Percentiles rank a stretch among this genome's conserved stretches.
These are phyloP conservation scores for Priocnemis perturbator DNA, from an alignment of 2,888 invertebrate genomes.

Conservation along the genomic window DNA sequence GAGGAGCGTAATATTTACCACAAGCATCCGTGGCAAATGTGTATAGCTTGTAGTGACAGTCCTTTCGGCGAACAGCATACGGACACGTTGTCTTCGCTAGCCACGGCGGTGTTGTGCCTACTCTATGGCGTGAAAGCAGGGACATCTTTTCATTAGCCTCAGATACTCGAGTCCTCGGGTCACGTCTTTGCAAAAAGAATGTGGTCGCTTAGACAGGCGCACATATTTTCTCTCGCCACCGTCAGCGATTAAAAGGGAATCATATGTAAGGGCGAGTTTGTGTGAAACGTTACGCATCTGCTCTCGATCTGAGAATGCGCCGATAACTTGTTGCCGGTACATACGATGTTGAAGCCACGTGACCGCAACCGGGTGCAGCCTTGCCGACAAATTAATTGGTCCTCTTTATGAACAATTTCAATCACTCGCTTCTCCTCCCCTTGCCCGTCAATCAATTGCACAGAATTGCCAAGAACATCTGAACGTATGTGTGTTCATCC, in stretches of 20 bases:
- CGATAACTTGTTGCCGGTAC: slow-evolving; percentile 20
- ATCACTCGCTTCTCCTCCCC: slow-evolving; percentile 20
- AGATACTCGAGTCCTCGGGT: too few species aligned
- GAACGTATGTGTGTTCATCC: too few species aligned
- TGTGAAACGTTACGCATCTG: too few species aligned
- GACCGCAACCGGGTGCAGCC: slow-evolving; percentile 7
- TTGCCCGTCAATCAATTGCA: slow-evolving; percentile 27
- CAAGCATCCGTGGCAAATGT: slow-evolving; percentile 18
- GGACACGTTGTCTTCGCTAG: slow-evolving; percentile 15
- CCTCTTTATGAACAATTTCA: slow-evolving; percentile 27
- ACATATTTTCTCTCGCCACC: too few species aligned
- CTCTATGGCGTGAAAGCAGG: too few species aligned
- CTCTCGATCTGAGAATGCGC: slow-evolving; percentile 19
- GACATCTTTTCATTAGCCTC: too few species aligned
- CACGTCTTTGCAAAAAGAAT: too few species aligned
- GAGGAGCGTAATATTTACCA: slow-evolving; percentile 15
- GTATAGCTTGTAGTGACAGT: slow-evolving; percentile 23
- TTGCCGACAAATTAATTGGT: slow-evolving; percentile 32
- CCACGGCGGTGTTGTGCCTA: too few species aligned
- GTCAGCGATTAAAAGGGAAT: not conserved
- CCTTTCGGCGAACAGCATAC: slow-evolving; percentile 4
- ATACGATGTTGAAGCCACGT: slow-evolving; percentile 24
- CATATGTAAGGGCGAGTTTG: too few species aligned
- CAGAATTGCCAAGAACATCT: slow-evolving; percentile 14
- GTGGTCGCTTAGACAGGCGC: too few species aligned